Base-by-base conservation (phyloP, 2,113 vertebrate genomes). In the Proterorhinus semilunaris region DNA sequence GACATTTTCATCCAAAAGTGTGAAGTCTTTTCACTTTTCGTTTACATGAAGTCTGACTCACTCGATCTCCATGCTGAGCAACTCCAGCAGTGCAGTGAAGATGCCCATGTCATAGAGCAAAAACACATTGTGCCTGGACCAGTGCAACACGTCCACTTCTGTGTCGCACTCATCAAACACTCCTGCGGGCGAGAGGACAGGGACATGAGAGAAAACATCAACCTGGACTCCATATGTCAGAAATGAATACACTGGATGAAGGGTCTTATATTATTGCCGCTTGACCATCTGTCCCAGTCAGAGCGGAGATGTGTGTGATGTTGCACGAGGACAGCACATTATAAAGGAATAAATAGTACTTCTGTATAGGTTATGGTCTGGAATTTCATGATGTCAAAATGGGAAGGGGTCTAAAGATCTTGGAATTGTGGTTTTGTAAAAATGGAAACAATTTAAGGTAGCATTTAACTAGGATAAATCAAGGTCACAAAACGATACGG, bases 61-160 rank as follows among this genome's bases (percentile, higher is more conserved):
- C 98, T 98, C 96, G 0, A 96, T 97, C 90, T 99, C 97, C 96
- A 99, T 96, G 92, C 94, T 97, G 68, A 99, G 96, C 7, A 99
- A 93, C 85, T 99, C 97, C 93, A 98, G 92, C 86, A 98, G 94
- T 6, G 96, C 93, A 0, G 95, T 94, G 91, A 99, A 99, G 68
- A 95, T 96, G 45, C 97, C 98, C 96, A 98, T 96, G 78, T 92
- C 92, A 67, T 96, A 96, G 9, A 99, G 92, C 42, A 99, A 94
- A 82, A 98, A 99, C 88, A 95, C 92, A 81, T 99, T 99, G 91
- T 96, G 95, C 52, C 95, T 92, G 74, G 96, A 95, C 96, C 96
- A 98, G 88, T 89, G 87, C 13, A 98, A 92, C 64, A 96, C 95
- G 0, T 98, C 96, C 0, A 90, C 90, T 63, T 98, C 96, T 0